Conservation (phyloP, 2,888 invertebrate genomes). For the Aethes cnicana region DNA sequence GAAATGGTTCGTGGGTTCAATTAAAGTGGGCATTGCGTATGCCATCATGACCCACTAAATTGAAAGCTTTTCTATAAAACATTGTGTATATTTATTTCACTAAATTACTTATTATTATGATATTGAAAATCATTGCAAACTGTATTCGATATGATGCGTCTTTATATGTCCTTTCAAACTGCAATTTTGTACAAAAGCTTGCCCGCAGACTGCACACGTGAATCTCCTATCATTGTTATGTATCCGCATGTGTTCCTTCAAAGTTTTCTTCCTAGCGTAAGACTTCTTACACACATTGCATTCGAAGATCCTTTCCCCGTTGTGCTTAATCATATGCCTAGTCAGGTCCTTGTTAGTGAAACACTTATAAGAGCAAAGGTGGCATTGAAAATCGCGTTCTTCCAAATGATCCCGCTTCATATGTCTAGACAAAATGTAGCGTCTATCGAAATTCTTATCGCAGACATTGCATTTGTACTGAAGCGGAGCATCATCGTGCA, state of each 20-base stretch:
- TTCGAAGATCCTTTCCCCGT: slow-evolving; percentile 29
- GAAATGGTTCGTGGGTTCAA: no score
- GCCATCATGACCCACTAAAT: no score
- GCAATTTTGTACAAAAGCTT: slow-evolving; percentile 71
- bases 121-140: slow-evolving; percentile 15
- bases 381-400: slow-evolving; percentile 30
- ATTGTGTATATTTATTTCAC: neutral
- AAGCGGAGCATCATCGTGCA: slow-evolving; percentile 24
- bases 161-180: slow-evolving; percentile 74
- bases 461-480: slow-evolving; percentile 34
- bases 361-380: slow-evolving; percentile 28
- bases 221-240: slow-evolving; percentile 63
- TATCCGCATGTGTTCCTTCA: slow-evolving; percentile 55
- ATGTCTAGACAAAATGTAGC: slow-evolving; percentile 37
- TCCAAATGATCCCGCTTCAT: slow-evolving; percentile 33
- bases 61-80: no score
- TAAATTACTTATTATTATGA: no score
- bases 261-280: slow-evolving; percentile 53
- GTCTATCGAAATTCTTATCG: slow-evolving; percentile 28
- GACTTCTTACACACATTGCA: slow-evolving; percentile 40
- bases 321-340: slow-evolving; percentile 34
- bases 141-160: slow-evolving; percentile 41
- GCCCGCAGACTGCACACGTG: slow-evolving; percentile 69
- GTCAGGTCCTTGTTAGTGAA: slow-evolving; percentile 30
- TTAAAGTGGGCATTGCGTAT: no score